Conservation (phyloP, 1,140 invertebrate species). For the Drosophila nebulosa region DNA sequence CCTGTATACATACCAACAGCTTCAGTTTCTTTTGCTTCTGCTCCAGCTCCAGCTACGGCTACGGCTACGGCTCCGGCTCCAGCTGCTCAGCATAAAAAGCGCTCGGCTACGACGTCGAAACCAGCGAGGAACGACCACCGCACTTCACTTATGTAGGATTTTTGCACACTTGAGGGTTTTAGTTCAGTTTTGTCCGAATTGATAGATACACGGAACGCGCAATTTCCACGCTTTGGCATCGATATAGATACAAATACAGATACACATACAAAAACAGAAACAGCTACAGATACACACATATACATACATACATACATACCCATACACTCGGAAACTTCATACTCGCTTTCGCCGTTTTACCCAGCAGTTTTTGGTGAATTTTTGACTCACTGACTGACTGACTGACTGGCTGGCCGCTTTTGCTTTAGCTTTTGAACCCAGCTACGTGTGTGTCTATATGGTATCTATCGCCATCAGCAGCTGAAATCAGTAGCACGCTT, state of each 20-base stretch:
- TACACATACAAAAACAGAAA: not conserved
- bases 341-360: conserved; percentile 15
- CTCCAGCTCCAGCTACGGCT: conserved; percentile 9
- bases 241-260: conserved; percentile 45
- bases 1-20: conserved; percentile 3
- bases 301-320: conserved; percentile 17
- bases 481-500: conserved; percentile 34
- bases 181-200: conserved; percentile 75
- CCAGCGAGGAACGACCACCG: not conserved
- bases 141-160: conserved; percentile 75
- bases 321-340: not conserved
- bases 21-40: not conserved
- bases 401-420: conserved; percentile 32
- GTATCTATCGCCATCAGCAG: conserved; percentile 53
- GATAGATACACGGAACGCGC: conserved; percentile 61
- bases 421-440: conserved; percentile 26
- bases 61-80: conserved; percentile 31
- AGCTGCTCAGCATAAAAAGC: conserved; percentile 57
- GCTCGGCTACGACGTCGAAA: conserved; percentile 31
- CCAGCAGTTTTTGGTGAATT: conserved; percentile 13
- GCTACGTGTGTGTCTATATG: conserved; percentile 56
- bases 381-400: conserved; percentile 9
- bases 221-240: conserved; percentile 16
- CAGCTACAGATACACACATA: not conserved
- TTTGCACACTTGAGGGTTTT: conserved; percentile 77